A percentile compares a stretch with the other conserved stretches of the same genome.
Evolutionary conservation across 2,113 vertebrate genomes (phyloP).

Genomic region (Onychostruthus taczanowskii): DNA sequence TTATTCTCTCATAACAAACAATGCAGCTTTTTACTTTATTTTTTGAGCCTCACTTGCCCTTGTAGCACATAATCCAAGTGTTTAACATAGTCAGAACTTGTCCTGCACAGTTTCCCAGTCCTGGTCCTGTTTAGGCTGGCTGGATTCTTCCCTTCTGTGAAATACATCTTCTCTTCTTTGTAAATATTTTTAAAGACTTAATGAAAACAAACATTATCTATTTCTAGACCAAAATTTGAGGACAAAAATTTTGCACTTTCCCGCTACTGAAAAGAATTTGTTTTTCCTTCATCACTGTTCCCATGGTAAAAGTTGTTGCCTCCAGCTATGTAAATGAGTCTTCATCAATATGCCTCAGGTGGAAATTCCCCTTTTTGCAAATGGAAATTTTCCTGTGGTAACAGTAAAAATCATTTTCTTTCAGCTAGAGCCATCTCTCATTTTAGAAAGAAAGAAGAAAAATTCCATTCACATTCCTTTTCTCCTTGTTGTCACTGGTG

Average conservation of each 20-base stretch:
- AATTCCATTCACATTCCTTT: constrained; percentile 3
- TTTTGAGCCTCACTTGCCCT: background rate
- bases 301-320: constrained; percentile 13
- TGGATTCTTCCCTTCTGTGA: background rate
- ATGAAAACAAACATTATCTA: constrained; percentile 51
- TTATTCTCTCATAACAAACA: background rate
- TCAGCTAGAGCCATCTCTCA: background rate
- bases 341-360: background rate
- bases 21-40: background rate
- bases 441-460: background rate
- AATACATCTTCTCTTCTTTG: constrained; percentile 14
- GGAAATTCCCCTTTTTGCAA: constrained; percentile 42
- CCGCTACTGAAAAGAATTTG: background rate
- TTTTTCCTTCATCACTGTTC: constrained; percentile 13
- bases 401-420: background rate
- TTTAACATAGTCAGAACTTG: background rate
- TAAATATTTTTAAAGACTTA: constrained; percentile 25
- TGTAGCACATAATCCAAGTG: background rate
- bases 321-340: constrained; percentile 10
- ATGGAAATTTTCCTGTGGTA: constrained; percentile 8
- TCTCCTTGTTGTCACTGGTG: background rate
- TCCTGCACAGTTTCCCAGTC: background rate
- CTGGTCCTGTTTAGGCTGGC: background rate
- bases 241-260: constrained; percentile 26
- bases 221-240: constrained; percentile 34